A percentile compares a stretch with the other conserved stretches of the same genome.
Evolutionary conservation across 2,888 invertebrate species (phyloP).

Genomic region (Aplocera efformata): DNA sequence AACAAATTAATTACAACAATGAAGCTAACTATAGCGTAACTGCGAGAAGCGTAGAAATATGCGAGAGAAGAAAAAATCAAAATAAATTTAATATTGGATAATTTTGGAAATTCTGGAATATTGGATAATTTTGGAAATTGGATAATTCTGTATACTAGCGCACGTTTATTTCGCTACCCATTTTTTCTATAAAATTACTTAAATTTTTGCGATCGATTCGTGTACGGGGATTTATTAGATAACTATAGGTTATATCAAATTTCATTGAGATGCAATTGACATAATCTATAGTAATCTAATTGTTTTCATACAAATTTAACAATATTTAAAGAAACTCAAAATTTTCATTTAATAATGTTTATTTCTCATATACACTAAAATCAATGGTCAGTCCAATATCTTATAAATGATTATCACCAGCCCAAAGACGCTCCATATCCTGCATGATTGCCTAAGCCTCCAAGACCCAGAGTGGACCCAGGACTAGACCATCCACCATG

Average conservation of each 20-base stretch:
- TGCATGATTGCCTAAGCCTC: conserved; percentile 17
- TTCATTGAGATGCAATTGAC: too few relatives aligned
- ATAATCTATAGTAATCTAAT: too few relatives aligned
- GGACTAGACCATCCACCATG: conserved; percentile 20
- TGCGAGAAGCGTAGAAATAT: conserved; percentile 1
- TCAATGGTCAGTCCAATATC: conserved; percentile 20
- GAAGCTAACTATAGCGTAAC: conserved; percentile 11
- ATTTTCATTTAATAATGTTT: not conserved
- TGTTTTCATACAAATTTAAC: too few relatives aligned
- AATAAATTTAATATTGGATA: too few relatives aligned
- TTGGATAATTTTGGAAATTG: too few relatives aligned
- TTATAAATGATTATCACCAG: conserved; percentile 24
- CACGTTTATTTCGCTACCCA: too few relatives aligned
- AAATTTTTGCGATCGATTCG: too few relatives aligned
- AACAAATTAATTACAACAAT: conserved; percentile 20
- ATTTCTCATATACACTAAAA: conserved; percentile 8
- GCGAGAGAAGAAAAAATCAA: not conserved
- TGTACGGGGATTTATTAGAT: too few relatives aligned
- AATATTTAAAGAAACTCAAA: not conserved
- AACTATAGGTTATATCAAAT: too few relatives aligned
- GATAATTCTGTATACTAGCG: too few relatives aligned
- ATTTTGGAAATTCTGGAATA: too few relatives aligned
- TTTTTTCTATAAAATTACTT: too few relatives aligned
- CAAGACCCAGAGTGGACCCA: conserved; percentile 19
- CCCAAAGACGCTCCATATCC: conserved; percentile 22